Conservation (phyloP, 2,113 vertebrate species). For the Lipophrys pholis region DNA sequence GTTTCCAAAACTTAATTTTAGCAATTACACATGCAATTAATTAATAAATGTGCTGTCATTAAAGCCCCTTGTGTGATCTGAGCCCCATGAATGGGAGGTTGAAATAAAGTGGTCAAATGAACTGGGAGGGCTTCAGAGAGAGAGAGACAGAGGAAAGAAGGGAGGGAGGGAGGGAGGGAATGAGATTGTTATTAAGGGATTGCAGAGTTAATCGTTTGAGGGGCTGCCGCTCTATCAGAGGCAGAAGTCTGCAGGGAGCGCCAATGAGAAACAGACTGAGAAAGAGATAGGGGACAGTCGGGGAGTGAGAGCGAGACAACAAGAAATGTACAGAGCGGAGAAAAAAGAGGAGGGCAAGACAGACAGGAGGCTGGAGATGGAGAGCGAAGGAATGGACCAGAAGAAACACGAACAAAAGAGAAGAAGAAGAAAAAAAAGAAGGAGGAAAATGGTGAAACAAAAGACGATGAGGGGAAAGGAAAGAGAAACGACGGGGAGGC, state of each 20-base stretch:
- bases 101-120: conserved; percentile 86
- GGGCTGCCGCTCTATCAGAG: conserved; percentile 75
- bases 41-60: conserved; percentile 89
- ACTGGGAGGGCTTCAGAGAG: conserved; percentile 77
- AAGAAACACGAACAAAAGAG: conserved; percentile 60
- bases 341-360: neutral
- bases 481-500: conserved; percentile 7
- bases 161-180: conserved; percentile 69
- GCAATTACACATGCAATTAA: conserved; percentile 90
- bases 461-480: conserved; percentile 55
- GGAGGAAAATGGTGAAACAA: conserved; percentile 47
- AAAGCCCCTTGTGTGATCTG: conserved; percentile 84
- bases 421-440: conserved; percentile 12
- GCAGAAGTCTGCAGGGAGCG: conserved; percentile 69
- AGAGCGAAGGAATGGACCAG: conserved; percentile 50
- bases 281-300: conserved; percentile 45
- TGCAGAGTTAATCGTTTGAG: conserved; percentile 83
- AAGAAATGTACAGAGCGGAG: conserved; percentile 12
- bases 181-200: conserved; percentile 86
- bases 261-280: conserved; percentile 55
- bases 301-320: conserved; percentile 2
- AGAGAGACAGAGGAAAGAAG: conserved; percentile 53
- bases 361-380: conserved; percentile 46
- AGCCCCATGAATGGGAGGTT: conserved; percentile 78
- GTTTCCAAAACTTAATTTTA: conserved; percentile 88